These are phyloP conservation scores for Macrophya annulata DNA, from an alignment of 2,888 invertebrate species.

Conservation along the genomic window DNA sequence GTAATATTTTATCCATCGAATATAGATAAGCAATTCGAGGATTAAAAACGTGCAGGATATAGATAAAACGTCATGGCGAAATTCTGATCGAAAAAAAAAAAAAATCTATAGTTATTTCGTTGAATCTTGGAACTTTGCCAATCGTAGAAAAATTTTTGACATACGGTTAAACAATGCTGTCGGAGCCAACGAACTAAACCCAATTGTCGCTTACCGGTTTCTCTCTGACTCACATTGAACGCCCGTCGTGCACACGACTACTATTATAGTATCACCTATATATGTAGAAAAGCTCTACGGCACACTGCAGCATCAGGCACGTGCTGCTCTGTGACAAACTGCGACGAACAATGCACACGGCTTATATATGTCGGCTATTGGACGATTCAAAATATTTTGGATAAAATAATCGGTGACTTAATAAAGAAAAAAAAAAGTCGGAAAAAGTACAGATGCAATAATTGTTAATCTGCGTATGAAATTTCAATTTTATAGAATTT, in stretches of 20 bases:
- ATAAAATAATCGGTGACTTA: neutral
- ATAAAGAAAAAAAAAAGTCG: neutral
- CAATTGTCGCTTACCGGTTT: slow-evolving; percentile 24
- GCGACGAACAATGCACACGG: neutral
- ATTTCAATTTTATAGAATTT: no score
- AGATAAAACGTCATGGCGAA: neutral
- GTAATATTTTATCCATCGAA: no score
- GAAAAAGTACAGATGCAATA: neutral
- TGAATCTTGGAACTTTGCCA: slow-evolving; percentile 13
- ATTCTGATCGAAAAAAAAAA: no score
- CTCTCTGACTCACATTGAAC: slow-evolving; percentile 25
- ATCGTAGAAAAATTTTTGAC: slow-evolving; percentile 16
- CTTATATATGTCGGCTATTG: neutral
- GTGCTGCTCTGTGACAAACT: slow-evolving; percentile 25
- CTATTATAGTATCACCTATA: neutral
- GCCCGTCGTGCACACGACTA: slow-evolving; percentile 1
- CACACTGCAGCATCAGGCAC: slow-evolving; percentile 33
- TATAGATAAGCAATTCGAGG: neutral
- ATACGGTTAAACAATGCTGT: slow-evolving; percentile 39
- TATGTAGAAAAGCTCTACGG: neutral
- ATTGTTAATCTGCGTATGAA: neutral
- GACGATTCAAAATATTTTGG: neutral
- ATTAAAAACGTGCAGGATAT: neutral
- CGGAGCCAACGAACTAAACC: neutral
- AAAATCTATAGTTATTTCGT: neutral